phyloP scores from a whole-genome alignment of 2,888 invertebrate genomes.

The Nomada ruficornis region DNA sequence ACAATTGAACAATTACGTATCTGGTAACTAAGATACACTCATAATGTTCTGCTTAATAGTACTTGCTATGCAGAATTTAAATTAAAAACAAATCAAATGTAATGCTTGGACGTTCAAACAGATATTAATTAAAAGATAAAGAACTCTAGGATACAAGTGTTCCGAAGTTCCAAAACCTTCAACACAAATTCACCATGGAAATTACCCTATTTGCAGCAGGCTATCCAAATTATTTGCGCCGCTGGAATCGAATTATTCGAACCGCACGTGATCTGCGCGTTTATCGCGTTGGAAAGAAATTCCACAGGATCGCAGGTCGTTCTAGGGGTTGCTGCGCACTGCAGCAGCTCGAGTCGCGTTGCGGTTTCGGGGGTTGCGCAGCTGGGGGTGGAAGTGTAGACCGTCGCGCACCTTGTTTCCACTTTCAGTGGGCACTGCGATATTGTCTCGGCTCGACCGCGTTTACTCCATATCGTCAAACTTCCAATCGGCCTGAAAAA shows the following conservation, averaged over 20 bases:
- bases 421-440: constrained; percentile 55
- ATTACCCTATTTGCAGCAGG: no score
- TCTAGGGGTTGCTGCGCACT: constrained; percentile 70
- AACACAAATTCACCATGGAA: no score
- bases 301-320: neutral
- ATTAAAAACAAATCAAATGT: no score
- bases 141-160: no score
- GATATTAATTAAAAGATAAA: no score
- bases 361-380: constrained; percentile 63
- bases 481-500: neutral
- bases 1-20: no score
- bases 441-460: constrained; percentile 34
- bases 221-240: neutral
- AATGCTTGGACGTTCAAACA: no score
- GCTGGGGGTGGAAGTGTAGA: constrained; percentile 25
- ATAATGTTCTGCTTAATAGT: no score
- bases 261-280: neutral
- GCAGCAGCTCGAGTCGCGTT: constrained; percentile 64
- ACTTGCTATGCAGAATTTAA: no score
- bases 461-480: neutral
- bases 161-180: no score
- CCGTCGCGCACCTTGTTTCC: constrained; percentile 41
- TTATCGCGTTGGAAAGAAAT: neutral
- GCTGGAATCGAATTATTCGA: neutral
- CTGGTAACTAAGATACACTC: no score